Base-by-base conservation (phyloP, 2,888 invertebrate genomes). In the Automeris io region DNA sequence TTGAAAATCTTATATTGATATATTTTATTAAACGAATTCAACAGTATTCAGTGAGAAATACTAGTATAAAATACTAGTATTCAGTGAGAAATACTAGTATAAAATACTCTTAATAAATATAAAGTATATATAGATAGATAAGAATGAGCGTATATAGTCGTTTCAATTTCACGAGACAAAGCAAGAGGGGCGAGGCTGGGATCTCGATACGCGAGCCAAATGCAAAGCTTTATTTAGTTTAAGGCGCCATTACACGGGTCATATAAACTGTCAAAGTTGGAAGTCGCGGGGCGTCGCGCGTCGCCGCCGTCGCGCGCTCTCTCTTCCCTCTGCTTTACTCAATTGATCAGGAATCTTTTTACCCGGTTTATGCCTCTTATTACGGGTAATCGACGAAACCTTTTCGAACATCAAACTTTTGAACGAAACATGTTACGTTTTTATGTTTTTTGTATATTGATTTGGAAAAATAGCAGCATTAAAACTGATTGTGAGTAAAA, bases 181-280 rank as follows among this genome's bases (percentile, higher is more conserved):
- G 70, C 72, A 56, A 61, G 67, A 63, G 65, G n/a, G 63, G 70
- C 68, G 71, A 61, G 58, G 61, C 62, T 58, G 42, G 52, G 43
- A 51, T 61, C 49, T 53, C 68, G 57, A 67, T 68, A 68, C 69
- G 67, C 57, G 70, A 72, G 73, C 73, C 74, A 77, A 82, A 82
- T 77, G 72, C 73, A 77, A 76, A 73, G 79, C 77, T 78, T 82
- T 82, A 82, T 82, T 83, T 81, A 79, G 78, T 81, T 81, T 76
- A 81, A 80, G 81, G 74, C 74, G 68, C 78, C 73, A 81, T 83
- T 85, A 83, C 83, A 82, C 82, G 85, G 85, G 80, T 82, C 85
- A 83, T 85, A 83, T 81, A 82, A 81, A 76, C 79, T 81, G 82
- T 79, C 82, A 83, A 82, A 85, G 78, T 82, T 81, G 61, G 70